Evolutionary conservation across 2,113 vertebrate species (phyloP), one percentile per base, ranked within the genome.

Genomic region (Proterorhinus semilunaris): DNA sequence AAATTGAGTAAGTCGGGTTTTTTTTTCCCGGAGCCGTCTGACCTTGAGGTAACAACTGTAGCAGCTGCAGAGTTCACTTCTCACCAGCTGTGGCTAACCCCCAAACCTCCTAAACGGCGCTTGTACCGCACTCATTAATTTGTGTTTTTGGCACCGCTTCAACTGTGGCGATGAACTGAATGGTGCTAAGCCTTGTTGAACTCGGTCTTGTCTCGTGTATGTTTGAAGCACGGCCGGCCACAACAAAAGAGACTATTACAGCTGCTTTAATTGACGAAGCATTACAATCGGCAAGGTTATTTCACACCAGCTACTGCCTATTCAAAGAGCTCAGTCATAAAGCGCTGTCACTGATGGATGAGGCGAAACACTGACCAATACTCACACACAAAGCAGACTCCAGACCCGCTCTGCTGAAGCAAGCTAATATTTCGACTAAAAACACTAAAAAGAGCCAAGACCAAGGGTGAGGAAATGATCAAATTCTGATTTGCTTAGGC

Each of bases 311-410:
- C 7, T 72, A 54, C 44, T 64, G 0, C 8, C 49, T 42, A 13
- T 73, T 86, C 80, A 84, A 86, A 77, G 69, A 74, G 8, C 10
- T 10, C 78, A 71, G 78, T 87, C 72, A 87, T 15, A 1, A 6
- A 15, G 13, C 54, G 47, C 17, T 48, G 42, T 59, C 42, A 7
- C 3, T 61, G 58, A 61, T 61, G 36, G 42, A 61, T 44, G 58
- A 61, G 10, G 55, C 21, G 15, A 57, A 6, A 57, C 21, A 57
- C 21, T 4, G 21, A 57, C 10, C 49, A 15, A 10, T 27, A 17
- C n/a, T 36, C 4, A 8, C 2, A 21, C 57, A 43, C 57, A 43
- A 43, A 3, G 36, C 53, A 36, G 27, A 5, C 27, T 36, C 27
- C 27, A 36, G 27, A 36, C 27, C 27, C 27, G 27, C 27, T 36